phyloP scores from a whole-genome alignment of 2,113 vertebrate genomes.

The Cyanocitta stelleri region DNA sequence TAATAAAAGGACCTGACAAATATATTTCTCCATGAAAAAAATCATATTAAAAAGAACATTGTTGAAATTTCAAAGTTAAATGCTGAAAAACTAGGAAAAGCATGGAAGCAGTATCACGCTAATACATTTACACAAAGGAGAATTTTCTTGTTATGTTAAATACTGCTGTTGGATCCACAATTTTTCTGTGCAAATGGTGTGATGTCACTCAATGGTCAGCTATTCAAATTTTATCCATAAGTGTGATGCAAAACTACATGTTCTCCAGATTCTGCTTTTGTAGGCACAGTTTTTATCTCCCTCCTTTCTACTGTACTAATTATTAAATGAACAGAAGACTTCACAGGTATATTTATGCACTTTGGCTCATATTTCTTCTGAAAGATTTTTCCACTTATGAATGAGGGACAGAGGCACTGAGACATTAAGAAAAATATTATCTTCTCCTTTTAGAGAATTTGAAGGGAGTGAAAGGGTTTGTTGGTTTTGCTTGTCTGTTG shows the following conservation, averaged over 20 bases:
- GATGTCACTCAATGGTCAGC: neutral
- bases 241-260: neutral
- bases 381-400: neutral
- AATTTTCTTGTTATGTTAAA: neutral
- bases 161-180: neutral
- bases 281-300: neutral
- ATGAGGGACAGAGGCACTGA: neutral
- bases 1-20: neutral
- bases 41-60: neutral
- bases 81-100: neutral
- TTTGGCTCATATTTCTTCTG: neutral
- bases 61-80: neutral
- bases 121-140: neutral
- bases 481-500: neutral
- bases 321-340: neutral
- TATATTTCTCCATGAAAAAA: neutral
- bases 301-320: neutral
- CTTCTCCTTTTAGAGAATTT: neutral
- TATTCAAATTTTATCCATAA: neutral
- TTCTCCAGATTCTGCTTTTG: neutral
- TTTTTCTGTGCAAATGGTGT: neutral
- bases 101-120: accelerated
- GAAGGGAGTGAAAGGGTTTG: neutral
- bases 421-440: neutral
- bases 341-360: neutral